A percentile compares a stretch with the other conserved stretches of the same genome.
Conservation (phyloP, 2,113 vertebrate species). For the Vulpes ferrilata region DNA sequence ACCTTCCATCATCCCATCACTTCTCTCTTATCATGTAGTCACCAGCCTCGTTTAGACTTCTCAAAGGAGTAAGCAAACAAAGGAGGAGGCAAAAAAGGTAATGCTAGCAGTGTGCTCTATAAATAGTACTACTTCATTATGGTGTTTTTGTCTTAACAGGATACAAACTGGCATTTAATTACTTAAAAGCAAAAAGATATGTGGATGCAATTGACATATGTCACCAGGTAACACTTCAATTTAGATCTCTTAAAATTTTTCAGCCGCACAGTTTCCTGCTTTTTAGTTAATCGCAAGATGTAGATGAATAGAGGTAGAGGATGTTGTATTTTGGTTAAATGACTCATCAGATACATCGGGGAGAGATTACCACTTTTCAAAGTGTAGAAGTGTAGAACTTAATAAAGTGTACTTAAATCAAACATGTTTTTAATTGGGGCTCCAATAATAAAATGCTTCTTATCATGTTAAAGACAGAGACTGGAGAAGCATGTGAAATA, state of each 20-base stretch:
- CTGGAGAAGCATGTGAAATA: slow-evolving; percentile 19
- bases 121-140: background rate
- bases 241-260: slow-evolving; percentile 47
- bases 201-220: slow-evolving; percentile 97
- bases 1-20: background rate
- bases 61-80: slow-evolving; percentile 14
- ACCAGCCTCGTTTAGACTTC: background rate
- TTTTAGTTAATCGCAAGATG: slow-evolving; percentile 3
- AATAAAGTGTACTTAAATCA: background rate
- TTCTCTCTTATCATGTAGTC: background rate
- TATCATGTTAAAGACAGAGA: slow-evolving; percentile 4
- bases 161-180: slow-evolving; percentile 99
- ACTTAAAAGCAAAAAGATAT: slow-evolving; percentile 96
- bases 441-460: background rate
- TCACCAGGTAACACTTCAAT: slow-evolving; percentile 92
- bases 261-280: background rate
- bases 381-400: slow-evolving; percentile 9
- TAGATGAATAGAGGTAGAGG: background rate
- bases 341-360: background rate
- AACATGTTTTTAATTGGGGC: background rate
- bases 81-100: background rate
- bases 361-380: background rate
- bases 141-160: slow-evolving; percentile 87
- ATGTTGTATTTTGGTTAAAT: background rate
- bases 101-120: background rate